phyloP scores from a whole-genome alignment of 2,797 vertebrate genomes.

The Ctenopoma kingsleyae region DNA sequence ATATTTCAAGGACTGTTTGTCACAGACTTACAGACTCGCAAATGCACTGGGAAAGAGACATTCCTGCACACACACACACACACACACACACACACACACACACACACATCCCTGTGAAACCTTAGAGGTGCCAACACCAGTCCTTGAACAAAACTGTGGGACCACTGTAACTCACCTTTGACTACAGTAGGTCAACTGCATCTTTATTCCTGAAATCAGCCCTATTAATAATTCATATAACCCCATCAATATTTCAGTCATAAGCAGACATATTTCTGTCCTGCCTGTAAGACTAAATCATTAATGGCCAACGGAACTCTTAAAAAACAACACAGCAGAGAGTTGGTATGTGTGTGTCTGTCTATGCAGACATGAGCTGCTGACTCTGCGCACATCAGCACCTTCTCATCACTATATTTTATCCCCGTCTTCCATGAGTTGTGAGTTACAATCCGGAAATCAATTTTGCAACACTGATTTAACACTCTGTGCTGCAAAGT shows the following conservation, averaged over 20 bases:
- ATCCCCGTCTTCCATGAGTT: constrained; percentile 30
- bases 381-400: constrained; percentile 36
- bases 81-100: neutral
- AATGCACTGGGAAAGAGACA: neutral
- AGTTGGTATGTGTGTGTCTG: constrained; percentile 19
- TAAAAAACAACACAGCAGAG: constrained; percentile 73
- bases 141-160: constrained; percentile 22
- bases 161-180: constrained; percentile 53
- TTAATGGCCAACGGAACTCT: constrained; percentile 71
- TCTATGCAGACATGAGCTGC: constrained; percentile 32
- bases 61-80: neutral
- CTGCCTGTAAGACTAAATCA: constrained; percentile 82
- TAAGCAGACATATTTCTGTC: constrained; percentile 82
- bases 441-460: constrained; percentile 58
- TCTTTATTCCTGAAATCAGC: constrained; percentile 80
- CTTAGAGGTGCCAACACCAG: neutral
- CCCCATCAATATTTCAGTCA: constrained; percentile 81
- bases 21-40: neutral
- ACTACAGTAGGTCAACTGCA: constrained; percentile 79
- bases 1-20: constrained; percentile 49
- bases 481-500: constrained; percentile 47
- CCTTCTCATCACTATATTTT: constrained; percentile 26
- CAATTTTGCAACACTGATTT: constrained; percentile 69
- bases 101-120: constrained; percentile 11
- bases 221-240: constrained; percentile 70